Percentiles rank a stretch among this genome's conserved stretches.
Evolutionary conservation across 2,113 vertebrate genomes (phyloP).

Genomic region (Tetraodon nigroviridis): DNA sequence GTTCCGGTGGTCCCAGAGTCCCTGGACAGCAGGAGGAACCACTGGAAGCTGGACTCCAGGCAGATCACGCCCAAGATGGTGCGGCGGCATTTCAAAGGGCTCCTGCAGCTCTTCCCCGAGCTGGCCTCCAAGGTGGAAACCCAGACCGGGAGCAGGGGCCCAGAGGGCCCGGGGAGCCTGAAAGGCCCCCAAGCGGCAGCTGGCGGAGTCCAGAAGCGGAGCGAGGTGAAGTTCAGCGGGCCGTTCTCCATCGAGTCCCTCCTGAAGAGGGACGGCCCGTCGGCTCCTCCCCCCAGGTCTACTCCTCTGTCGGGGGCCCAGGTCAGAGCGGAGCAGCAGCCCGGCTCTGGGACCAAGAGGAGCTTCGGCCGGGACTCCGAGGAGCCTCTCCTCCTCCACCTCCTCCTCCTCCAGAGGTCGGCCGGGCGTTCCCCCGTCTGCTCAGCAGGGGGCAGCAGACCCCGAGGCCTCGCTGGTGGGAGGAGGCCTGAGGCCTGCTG

Average conservation of each 20-base stretch:
- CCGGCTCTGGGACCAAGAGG: constrained; percentile 9
- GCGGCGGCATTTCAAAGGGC: constrained; percentile 62
- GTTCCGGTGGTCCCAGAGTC: constrained; percentile 46
- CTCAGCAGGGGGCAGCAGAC: constrained; percentile 42
- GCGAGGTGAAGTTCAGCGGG: constrained; percentile 56
- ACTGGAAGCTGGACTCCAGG: constrained; percentile 61
- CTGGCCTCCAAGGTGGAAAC: constrained; percentile 29
- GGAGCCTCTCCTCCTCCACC: constrained; percentile 5
- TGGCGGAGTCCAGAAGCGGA: constrained; percentile 7
- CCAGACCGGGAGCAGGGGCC: neutral
- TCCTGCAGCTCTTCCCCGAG: constrained; percentile 55
- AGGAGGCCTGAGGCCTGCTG: constrained; percentile 2
- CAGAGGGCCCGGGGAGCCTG: neutral
- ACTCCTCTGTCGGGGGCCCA: constrained; percentile 8
- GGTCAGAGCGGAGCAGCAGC: neutral
- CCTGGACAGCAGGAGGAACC: constrained; percentile 57
- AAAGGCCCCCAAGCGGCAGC: neutral
- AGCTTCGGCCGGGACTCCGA: constrained; percentile 26
- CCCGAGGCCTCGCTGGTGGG: constrained; percentile 4
- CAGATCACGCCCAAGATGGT: constrained; percentile 60
- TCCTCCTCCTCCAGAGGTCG: constrained; percentile 10
- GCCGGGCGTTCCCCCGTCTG: constrained; percentile 14
- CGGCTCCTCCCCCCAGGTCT: constrained; percentile 5
- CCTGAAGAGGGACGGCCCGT: constrained; percentile 44
- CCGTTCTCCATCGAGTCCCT: constrained; percentile 71